phyloP scores from a whole-genome alignment of 2,113 vertebrate species.

The Athene noctua region DNA sequence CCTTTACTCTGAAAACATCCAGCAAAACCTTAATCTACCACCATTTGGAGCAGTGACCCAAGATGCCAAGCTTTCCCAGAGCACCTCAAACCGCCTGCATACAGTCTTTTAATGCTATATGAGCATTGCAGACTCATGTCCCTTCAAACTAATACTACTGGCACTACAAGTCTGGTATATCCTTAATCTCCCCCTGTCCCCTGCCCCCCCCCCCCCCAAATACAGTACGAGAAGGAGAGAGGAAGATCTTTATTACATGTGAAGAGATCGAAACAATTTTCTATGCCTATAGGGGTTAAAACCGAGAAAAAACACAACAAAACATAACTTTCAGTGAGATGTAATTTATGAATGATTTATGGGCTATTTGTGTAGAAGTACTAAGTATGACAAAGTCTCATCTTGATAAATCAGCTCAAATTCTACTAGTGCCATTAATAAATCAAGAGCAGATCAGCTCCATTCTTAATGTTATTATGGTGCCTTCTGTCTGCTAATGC shows the following conservation, averaged over 20 bases:
- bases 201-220: not conserved
- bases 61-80: not conserved
- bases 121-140: not conserved
- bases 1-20: not conserved
- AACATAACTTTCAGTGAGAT: not conserved
- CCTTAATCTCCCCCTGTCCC: not conserved
- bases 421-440: conserved; percentile 32
- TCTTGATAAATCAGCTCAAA: conserved; percentile 43
- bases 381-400: not conserved
- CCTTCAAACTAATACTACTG: not conserved
- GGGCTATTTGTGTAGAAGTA: not conserved
- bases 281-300: not conserved
- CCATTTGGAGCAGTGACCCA: rapidly evolving
- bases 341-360: conserved; percentile 24
- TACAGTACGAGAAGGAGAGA: not conserved
- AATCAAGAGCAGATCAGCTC: conserved; percentile 11
- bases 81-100: not conserved
- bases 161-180: not conserved
- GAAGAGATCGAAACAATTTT: conserved; percentile 21
- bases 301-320: not conserved
- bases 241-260: not conserved
- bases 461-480: not conserved
- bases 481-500: conserved; percentile 25
- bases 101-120: not conserved
- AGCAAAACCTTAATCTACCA: not conserved